Percentiles rank a stretch among this genome's conserved stretches.
phyloP scores from a whole-genome alignment of 2,113 vertebrate species.

The Coptodon bakossiorum region DNA sequence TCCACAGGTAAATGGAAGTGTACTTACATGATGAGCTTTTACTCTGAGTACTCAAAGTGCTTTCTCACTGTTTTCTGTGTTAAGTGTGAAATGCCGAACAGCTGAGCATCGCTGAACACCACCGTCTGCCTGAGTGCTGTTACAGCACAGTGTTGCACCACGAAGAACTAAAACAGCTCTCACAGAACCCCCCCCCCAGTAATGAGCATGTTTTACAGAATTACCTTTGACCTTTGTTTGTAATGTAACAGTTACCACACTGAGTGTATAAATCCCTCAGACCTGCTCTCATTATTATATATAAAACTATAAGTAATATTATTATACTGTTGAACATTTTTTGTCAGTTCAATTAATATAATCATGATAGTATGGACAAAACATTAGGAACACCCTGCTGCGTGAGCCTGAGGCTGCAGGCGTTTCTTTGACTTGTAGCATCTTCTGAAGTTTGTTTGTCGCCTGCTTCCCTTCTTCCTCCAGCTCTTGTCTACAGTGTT shows the following conservation, averaged over 20 bases:
- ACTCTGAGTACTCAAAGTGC: background rate
- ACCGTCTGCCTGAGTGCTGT: background rate
- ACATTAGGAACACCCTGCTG: background rate
- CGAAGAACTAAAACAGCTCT: background rate
- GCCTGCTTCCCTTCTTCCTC: background rate
- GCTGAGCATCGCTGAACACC: background rate
- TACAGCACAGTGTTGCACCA: background rate
- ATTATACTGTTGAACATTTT: background rate
- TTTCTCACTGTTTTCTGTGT: accelerated
- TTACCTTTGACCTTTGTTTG: background rate
- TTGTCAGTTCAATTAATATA: background rate
- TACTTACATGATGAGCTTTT: background rate
- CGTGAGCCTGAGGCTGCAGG: background rate
- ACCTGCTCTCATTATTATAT: background rate
- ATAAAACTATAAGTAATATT: background rate
- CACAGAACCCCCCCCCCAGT: no score
- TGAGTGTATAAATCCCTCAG: background rate
- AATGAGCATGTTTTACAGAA: background rate
- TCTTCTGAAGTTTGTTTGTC: background rate
- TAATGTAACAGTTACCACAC: background rate
- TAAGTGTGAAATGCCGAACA: background rate
- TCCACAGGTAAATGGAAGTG: accelerated
- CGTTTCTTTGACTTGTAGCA: background rate
- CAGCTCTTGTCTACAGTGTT: background rate
- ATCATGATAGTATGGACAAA: background rate